Base-by-base conservation (phyloP, 2,888 invertebrate species). In the Liposcelis brunnea region DNA sequence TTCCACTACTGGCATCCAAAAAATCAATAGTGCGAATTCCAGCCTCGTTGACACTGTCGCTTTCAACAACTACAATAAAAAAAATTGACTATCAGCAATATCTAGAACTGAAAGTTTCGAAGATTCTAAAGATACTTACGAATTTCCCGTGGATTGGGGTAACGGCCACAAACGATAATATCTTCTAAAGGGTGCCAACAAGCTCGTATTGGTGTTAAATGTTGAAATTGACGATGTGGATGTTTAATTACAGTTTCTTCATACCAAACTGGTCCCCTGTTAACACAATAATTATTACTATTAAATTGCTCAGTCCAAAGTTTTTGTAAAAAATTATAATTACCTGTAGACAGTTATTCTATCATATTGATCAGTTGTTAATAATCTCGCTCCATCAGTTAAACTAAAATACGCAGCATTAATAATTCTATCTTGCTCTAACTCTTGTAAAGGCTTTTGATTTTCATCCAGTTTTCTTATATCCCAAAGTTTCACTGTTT, bases 181-280 rank as follows among this genome's bases (percentile, higher is more conserved):
- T 65, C 65, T 48, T 56, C 56, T 31, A 61, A 49, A 6, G 66
- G 64, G 51, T 66, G 64, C 66, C 66, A 66, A 1, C 56, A 52
- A 4, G 65, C 65, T 62, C 62, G 51, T 1, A 64, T 62, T 2
- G 62, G 61, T 3, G 64, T 63, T 8, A 65, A 51, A 51, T 66
- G 63, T 46, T 62, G 63, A 49, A 64, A 65, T 49, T 59, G 60
- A 15, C 63, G 55, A 50, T 65, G 65, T 12, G 65, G 64, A 52
- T 65, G 65, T 19, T 47, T 47, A 19, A 65, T 61, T 1, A 52
- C 54, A 16, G 51, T 55, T 48, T 60, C 60, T 26, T 60, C 52
- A n/a, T 52, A 50, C 59, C 62, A 64, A 18, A 53, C 48, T 7
- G 63, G 62, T 11, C 57, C 56, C 14, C 48, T 45, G 52, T 61